Conservation (phyloP, 2,113 vertebrate genomes). For the Chauna torquata region DNA sequence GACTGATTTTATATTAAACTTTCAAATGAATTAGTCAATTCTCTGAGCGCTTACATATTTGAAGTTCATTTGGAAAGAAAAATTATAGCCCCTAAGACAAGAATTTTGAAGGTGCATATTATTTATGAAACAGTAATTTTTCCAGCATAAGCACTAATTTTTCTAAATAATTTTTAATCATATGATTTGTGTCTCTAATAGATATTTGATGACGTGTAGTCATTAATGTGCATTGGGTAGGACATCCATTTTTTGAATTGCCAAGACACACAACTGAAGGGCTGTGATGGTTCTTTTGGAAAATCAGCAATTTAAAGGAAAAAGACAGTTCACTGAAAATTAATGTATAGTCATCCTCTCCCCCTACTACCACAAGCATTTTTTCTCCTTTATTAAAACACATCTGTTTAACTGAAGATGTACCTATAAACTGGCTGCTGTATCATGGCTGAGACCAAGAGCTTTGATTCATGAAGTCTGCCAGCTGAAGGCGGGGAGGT, state of each 20-base stretch:
- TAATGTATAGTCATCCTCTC: neutral
- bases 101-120: constrained; percentile 7
- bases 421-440: neutral
- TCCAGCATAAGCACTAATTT: neutral
- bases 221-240: neutral
- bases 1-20: neutral
- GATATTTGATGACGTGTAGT: neutral
- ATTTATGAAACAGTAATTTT: neutral
- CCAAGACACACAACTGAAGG: neutral
- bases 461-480: neutral
- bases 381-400: neutral
- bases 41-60: neutral
- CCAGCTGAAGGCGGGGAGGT: neutral
- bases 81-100: neutral
- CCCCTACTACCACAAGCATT: neutral
- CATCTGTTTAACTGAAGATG: neutral
- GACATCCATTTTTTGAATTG: neutral
- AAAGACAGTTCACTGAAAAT: neutral
- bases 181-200: neutral
- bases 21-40: neutral
- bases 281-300: neutral
- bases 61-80: constrained; percentile 30
- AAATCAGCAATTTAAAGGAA: neutral
- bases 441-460: neutral
- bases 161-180: neutral